Evolutionary conservation across 2,113 vertebrate genomes (phyloP).

Genomic region (Nicator chloris): DNA sequence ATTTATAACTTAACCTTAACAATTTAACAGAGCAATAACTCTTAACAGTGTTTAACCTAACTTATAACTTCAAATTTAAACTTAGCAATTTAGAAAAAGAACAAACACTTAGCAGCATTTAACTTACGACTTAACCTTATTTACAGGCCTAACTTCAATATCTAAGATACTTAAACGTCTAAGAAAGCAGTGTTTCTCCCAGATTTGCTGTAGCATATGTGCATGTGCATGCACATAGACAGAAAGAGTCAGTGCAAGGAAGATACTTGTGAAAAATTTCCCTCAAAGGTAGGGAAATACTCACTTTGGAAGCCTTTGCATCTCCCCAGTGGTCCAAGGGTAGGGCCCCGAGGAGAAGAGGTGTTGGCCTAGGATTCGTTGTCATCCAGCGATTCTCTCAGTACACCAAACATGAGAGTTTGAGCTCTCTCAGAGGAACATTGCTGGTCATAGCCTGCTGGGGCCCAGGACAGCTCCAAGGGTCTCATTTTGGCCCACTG

Average conservation of each 20-base stretch:
- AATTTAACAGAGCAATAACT: background rate
- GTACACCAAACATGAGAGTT: background rate
- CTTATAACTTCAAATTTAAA: background rate
- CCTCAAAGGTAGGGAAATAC: background rate
- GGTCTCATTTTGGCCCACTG: background rate
- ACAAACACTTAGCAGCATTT: background rate
- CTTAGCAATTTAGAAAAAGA: background rate
- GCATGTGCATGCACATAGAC: accelerated
- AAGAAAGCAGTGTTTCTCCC: background rate
- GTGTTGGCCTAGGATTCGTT: accelerated
- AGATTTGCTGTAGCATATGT: background rate
- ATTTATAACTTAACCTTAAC: background rate
- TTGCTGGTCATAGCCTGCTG: background rate
- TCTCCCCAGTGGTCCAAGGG: no score
- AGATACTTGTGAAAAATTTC: background rate
- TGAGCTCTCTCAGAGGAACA: background rate
- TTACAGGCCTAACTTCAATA: background rate
- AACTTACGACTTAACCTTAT: background rate
- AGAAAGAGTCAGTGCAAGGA: background rate
- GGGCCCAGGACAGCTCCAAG: background rate
- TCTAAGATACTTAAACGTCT: background rate
- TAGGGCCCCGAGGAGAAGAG: accelerated
- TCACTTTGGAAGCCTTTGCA: background rate
- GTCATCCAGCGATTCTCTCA: accelerated
- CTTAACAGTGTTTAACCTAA: background rate